A percentile compares a stretch with the other conserved stretches of the same genome.
These are phyloP conservation scores for Liposcelis brunnea DNA, from an alignment of 2,888 invertebrate genomes.

Conservation along the genomic window DNA sequence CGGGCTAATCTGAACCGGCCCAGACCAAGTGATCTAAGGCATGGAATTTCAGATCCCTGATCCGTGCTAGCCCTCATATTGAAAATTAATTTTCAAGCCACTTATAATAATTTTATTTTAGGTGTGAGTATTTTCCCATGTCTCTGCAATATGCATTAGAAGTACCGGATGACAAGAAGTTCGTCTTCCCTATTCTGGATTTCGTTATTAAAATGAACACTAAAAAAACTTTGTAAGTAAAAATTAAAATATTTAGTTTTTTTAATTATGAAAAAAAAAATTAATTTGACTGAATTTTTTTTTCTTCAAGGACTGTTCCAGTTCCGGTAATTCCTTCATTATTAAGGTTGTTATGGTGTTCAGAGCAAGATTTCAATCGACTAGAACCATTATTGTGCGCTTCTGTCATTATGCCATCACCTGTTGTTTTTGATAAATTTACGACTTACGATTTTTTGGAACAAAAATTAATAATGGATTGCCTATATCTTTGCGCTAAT, in stretches of 20 bases:
- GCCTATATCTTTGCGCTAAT: slow-evolving; percentile 54
- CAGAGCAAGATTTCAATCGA: background rate
- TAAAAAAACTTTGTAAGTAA: background rate
- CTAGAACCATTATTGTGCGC: background rate
- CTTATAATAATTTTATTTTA: background rate
- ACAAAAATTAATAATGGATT: slow-evolving; percentile 40
- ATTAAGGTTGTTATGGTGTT: background rate
- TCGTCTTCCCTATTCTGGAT: slow-evolving; percentile 1
- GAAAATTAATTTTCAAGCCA: too few relatives aligned
- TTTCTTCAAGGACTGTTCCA: slow-evolving; percentile 16
- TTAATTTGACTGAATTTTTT: background rate
- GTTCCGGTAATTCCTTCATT: background rate
- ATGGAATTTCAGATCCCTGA: too few relatives aligned
- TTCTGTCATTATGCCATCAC: background rate
- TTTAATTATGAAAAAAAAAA: background rate
- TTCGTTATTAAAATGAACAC: background rate
- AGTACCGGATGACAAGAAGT: background rate
- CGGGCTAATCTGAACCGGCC: too few relatives aligned
- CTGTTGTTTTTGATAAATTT: slow-evolving; percentile 1
- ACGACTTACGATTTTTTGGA: slow-evolving; percentile 24
- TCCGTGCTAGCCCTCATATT: too few relatives aligned
- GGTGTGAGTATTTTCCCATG: slow-evolving; percentile 4
- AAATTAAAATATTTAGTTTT: background rate
- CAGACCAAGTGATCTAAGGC: too few relatives aligned
- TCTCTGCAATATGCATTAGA: slow-evolving; percentile 5